These are phyloP conservation scores for Dendrolimus punctatus DNA, from an alignment of 1,140 invertebrate genomes.

Conservation along the genomic window DNA sequence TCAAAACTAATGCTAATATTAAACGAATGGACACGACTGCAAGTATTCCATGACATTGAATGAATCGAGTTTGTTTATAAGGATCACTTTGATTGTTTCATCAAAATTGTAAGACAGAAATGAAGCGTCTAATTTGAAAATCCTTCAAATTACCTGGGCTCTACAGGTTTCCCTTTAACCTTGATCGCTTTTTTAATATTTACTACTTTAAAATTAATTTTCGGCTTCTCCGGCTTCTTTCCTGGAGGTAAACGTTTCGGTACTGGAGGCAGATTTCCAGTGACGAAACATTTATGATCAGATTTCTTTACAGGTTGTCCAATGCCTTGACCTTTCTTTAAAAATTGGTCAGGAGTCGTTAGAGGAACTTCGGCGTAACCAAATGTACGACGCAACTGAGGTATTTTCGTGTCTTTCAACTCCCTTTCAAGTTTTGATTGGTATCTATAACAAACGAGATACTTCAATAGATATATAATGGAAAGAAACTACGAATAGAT, in stretches of 20 bases:
- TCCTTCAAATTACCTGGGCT: constrained; percentile 37
- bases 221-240: constrained; percentile 33
- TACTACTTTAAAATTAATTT: constrained; percentile 68
- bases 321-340: constrained; percentile 74
- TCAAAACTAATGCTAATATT: no score
- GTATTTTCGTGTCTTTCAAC: constrained; percentile 46
- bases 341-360: constrained; percentile 70
- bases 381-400: constrained; percentile 70
- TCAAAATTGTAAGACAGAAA: neutral
- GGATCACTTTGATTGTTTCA: neutral
- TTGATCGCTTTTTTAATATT: constrained; percentile 73
- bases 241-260: constrained; percentile 43
- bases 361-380: constrained; percentile 73
- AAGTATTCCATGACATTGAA: no score
- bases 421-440: constrained; percentile 54
- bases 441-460: constrained; percentile 28
- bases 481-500: constrained; percentile 1
- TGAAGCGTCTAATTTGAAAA: neutral
- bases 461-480: neutral
- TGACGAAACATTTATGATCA: constrained; percentile 58
- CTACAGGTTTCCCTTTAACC: constrained; percentile 65
- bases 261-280: constrained; percentile 58
- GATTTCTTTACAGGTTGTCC: constrained; percentile 61
- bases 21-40: no score
- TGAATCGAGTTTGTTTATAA: neutral